phyloP scores from a whole-genome alignment of 2,888 invertebrate species.

The Corbicula japonica region DNA sequence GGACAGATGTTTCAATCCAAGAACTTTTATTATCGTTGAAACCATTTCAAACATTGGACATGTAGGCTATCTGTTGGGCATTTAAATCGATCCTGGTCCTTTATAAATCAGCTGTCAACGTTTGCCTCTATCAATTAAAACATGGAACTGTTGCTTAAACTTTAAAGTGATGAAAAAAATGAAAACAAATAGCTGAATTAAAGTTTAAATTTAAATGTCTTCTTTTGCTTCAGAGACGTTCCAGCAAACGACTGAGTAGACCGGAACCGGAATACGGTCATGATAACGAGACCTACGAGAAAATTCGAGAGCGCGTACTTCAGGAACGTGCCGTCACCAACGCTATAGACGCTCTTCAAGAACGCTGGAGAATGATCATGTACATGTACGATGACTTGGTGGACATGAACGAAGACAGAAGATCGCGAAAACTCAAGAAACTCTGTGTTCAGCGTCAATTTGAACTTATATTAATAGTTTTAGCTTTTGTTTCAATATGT shows the following conservation, averaged over 20 bases:
- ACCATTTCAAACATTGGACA: too few relatives aligned
- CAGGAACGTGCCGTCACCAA: slow-evolving; percentile 69
- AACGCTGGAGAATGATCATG: slow-evolving; percentile 77
- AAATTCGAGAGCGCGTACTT: slow-evolving; percentile 71
- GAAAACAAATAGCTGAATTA: too few relatives aligned
- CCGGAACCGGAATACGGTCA: slow-evolving; percentile 69
- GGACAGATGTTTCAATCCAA: too few relatives aligned
- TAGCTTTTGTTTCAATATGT: slow-evolving; percentile 41
- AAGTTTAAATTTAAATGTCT: not conserved
- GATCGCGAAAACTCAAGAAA: slow-evolving; percentile 40
- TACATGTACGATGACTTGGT: slow-evolving; percentile 78
- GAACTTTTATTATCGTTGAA: too few relatives aligned
- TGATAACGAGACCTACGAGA: slow-evolving; percentile 70
- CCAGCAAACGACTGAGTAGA: slow-evolving; percentile 41
- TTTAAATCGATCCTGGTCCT: too few relatives aligned
- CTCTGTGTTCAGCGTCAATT: slow-evolving; percentile 47
- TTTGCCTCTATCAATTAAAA: not conserved
- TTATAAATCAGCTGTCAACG: too few relatives aligned
- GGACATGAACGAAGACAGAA: slow-evolving; percentile 64
- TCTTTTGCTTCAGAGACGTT: slow-evolving; percentile 44
- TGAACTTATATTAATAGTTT: slow-evolving; percentile 50
- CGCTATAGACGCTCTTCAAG: slow-evolving; percentile 74
- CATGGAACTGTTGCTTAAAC: too few relatives aligned
- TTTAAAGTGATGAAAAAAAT: too few relatives aligned
- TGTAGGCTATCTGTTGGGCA: too few relatives aligned